These are phyloP conservation scores for Triplophysa tibetana DNA, from an alignment of 2,113 vertebrate species.

Conservation along the genomic window DNA sequence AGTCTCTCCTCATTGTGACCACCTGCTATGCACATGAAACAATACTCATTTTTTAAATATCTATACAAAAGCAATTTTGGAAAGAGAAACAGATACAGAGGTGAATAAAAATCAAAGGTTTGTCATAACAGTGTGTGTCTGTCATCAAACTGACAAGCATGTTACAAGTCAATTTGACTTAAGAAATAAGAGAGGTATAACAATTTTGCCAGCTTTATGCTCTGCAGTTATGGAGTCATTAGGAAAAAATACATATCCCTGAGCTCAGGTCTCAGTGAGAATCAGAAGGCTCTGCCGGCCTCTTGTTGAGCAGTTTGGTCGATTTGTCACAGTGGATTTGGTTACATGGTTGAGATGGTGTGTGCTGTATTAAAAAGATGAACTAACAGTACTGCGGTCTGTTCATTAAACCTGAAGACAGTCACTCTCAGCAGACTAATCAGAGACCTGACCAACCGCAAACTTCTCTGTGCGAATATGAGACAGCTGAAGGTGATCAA, in stretches of 20 bases:
- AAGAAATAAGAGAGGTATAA: background rate
- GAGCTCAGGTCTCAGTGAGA: constrained; percentile 14
- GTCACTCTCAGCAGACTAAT: constrained; percentile 28
- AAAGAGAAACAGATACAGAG: background rate
- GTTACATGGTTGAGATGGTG: constrained; percentile 40
- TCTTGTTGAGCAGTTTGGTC: constrained; percentile 30
- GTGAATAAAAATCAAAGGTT: constrained; percentile 6
- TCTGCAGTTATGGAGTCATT: constrained; percentile 31
- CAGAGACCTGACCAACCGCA: constrained; percentile 26
- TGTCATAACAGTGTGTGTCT: background rate
- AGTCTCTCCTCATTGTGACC: no score
- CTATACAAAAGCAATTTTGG: background rate
- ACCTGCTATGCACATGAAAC: background rate
- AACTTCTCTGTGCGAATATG: background rate
- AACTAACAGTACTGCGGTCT: constrained; percentile 5
- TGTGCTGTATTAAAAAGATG: constrained; percentile 6
- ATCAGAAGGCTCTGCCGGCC: constrained; percentile 22
- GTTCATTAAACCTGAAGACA: constrained; percentile 38
- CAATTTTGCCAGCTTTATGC: constrained; percentile 15
- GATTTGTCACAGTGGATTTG: constrained; percentile 45
- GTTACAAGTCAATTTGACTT: constrained; percentile 5
- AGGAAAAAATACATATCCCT: constrained; percentile 1
- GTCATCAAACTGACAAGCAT: constrained; percentile 1
- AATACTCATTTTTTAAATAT: background rate
- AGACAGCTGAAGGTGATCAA: background rate